Base-by-base conservation (phyloP, 2,113 vertebrate genomes). In the Ahaetulla prasina region DNA sequence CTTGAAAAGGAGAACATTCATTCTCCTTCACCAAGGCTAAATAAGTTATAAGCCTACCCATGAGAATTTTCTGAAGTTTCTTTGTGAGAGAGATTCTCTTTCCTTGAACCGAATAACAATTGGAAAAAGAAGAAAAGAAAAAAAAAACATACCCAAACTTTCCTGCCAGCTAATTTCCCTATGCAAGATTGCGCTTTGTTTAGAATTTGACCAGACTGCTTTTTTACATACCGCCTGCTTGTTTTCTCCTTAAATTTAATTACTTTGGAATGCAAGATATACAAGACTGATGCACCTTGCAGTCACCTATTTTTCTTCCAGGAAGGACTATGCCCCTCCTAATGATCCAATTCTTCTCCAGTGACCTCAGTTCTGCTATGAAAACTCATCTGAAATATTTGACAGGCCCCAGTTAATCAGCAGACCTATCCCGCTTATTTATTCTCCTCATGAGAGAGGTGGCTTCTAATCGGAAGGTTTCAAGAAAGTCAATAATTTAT, bases 401-500 rank as follows among this genome's bases (percentile, higher is more conserved):
- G 30, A 89, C 12, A 47, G 53, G 45, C 16, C 50, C 68, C 88
- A 57, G 54, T 91, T 85, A 60, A 91, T 93, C 90, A 91, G 53
- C 25, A 91, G 45, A 93, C 20, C 4, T 20, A 18, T 88, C 68
- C 87, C 12, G 2, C 52, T 88, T 80, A 85, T 93, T 91, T 91
- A 91, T 93, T 87, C 87, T 60, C 52, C 68, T 63, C 9, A n/a
- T 60, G 90, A 89, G 54, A n/a, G 86, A 93, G 45, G 3, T 52
- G 47, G 63, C 88, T 57, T 91, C 90, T 89, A 91, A 93, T 60
- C 60, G 74, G 86, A 88, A 63, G 63, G 52, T 85, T 91, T 68
- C 87, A 85, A 91, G 47, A 35, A 54, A 85, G 86, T 91, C 86
- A 93, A 93, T 91, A 91, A 93, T 93, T 91, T 93, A 93, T 93